Base-by-base conservation (phyloP, 2,888 invertebrate genomes). In the Blastobasis lacticolella region DNA sequence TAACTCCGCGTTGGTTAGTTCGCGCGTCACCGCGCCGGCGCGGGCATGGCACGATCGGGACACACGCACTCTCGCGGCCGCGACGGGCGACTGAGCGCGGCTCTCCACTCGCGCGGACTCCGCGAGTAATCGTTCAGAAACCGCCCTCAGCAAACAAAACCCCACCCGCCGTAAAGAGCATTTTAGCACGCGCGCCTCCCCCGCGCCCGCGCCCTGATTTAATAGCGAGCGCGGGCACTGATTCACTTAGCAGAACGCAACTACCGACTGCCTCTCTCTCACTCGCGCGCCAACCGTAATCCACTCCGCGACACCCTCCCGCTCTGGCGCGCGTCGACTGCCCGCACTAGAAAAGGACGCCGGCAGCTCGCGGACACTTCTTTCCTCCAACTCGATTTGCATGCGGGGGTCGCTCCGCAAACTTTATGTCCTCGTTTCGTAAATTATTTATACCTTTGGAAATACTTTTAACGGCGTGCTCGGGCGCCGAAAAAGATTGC, bases 361-460 rank as follows among this genome's bases (percentile, higher is more conserved):
- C 64, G 69, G 53, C 67, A 68, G 67, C 70, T 66, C 71, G 77
- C 75, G 75, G 80, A 81, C 84, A 79, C 77, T 84, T 86, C 82
- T 83, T 85, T 81, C 77, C 69, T 78, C 64, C 81, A 85, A 86
- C 87, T 85, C 81, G 79, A 88, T 88, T 88, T 88, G 87, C 88
- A 88, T 87, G 82, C 81, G 69, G 79, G 78, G 79, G 81, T 82
- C 81, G 81, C 78, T 77, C 73, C 71, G 77, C 82, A 86, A 88
- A 88, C 81, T 88, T 88, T 87, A 84, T 84, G 86, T 87, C 85
- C 86, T 87, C 85, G 79, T 81, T 85, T 78, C 80, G 81, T 88
- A 84, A 87, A 87, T 86, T 82, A 88, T 88, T 87, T 84, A 88
- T 85, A 73, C 83, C 75, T 86, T 87, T 79, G 79, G 75, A 84